These are phyloP conservation scores for Drosophila histrio DNA, from an alignment of 2,888 invertebrate species.

Conservation along the genomic window DNA sequence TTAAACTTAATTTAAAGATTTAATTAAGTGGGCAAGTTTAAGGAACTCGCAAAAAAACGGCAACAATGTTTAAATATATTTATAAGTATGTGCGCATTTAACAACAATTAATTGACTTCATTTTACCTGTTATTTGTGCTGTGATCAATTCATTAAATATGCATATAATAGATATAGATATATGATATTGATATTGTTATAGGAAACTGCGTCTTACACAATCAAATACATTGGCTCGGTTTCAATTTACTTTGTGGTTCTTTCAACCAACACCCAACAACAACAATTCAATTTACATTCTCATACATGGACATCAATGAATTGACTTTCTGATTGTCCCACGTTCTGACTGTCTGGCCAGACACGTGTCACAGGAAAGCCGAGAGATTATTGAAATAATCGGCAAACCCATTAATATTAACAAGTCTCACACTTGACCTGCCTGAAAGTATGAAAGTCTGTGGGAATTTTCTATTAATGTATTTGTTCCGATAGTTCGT, in stretches of 20 bases:
- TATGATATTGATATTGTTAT: conserved; percentile 1
- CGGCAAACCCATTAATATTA: conserved; percentile 4
- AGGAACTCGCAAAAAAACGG: conserved; percentile 13
- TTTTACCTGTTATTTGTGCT: conserved; percentile 10
- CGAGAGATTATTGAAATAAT: conserved; percentile 8
- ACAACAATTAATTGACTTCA: conserved; percentile 26
- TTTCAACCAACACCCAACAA: neutral
- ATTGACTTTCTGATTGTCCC: neutral
- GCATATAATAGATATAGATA: conserved; percentile 13
- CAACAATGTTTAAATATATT: neutral
- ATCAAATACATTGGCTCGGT: conserved; percentile 6
- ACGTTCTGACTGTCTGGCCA: neutral
- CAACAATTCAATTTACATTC: conserved; percentile 9
- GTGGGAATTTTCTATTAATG: neutral
- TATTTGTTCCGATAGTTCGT: neutral
- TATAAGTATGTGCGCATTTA: conserved; percentile 25
- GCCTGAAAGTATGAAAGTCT: conserved; percentile 13
- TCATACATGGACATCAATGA: neutral
- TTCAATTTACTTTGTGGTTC: conserved; percentile 13
- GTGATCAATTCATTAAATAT: conserved; percentile 18
- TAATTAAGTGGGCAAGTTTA: conserved; percentile 6
- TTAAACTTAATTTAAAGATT: conserved; percentile 15
- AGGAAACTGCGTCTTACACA: conserved; percentile 36
- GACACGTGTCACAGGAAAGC: conserved; percentile 18
- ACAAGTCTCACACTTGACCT: conserved; percentile 31